Base-by-base conservation (phyloP, 1,140 invertebrate species). In the Hylyphantes graminicola region DNA sequence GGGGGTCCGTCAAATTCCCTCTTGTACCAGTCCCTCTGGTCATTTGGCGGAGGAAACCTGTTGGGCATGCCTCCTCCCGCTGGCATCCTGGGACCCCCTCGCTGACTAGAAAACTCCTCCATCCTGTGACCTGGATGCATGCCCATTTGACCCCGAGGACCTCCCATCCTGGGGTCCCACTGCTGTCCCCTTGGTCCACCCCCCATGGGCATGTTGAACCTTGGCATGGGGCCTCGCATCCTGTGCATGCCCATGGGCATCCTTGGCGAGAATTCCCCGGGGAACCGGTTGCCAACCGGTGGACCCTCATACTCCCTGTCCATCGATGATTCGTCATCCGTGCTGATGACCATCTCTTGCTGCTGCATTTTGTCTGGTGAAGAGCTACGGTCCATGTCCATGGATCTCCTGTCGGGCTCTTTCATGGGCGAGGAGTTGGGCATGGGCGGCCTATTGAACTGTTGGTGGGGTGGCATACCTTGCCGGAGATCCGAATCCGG, bases 281-380 rank as follows among this genome's bases (percentile, higher is more conserved):
- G 80, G 75, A 83, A 83, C 17, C 80, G 54, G 12, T 70, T 70
- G 10, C 61, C 70, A 35, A 81, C 64, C 6, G 74, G 57, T 48
- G 4, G 4, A 4, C 50, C 12, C 5, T 70, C 19, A 57, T 74
- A 83, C 48, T 83, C 80, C 50, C 51, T 48, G 75, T 83, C 80
- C 80, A 83, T 83, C 10, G 80, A 83, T 50, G 80, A 83, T 67
- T 83, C 80, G 57, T 83, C 80, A 65, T 83, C 80, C 0, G 72
- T 83, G 53, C 80, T 83, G 10, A 83, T 83, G 4, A 83, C 80
- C 80, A 83, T 83, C 15, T 80, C 77, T 67, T 78, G 76, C 2
- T 72, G 68, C 2, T 63, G 63, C 65, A 70, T 70, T 61, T 80
- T 80, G 50, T 75, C 80, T 50, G 72, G 61, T 10, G 80, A 63